Base-by-base conservation (phyloP, 2,888 invertebrate species). In the Gerris lacustris region DNA sequence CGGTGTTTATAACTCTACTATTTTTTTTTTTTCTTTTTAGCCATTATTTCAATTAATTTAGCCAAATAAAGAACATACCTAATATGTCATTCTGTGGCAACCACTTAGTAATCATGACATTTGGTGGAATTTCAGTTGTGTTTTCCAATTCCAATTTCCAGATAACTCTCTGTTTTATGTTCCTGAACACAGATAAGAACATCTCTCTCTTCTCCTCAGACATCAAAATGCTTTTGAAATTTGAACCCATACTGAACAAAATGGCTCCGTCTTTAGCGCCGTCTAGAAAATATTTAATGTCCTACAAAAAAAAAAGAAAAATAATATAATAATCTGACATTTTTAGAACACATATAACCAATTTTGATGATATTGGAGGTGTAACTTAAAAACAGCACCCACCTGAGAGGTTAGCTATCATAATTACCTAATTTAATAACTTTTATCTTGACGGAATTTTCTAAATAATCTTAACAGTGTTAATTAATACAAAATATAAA, bases 51-150 rank as follows among this genome's bases (percentile, higher is more conserved):
- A 31, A 31, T 31, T 31, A 31, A 31, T 31, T 31, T 2, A 31
- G 4, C 31, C 31, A 4, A 31, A 31, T 31, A 31, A 31, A 31
- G 2, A 31, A 31, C 31, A 31, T 62, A 92, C 92, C 88, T 71
- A 93, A 81, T 77, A 93, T 83, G 77, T 90, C 89, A 76, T 87
- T 86, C 78, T 93, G 93, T 0, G 92, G 92, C 75, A 89, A 78
- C 90, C 90, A 91, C 72, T 83, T 84, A 66, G 82, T 82, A 9
- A 85, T 79, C 78, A 84, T 84, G 7, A 90, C 81, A 79, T 90
- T 90, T 70, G 84, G 81, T 44, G 86, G 85, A 74, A 87, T 82
- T 44, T 82, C 81, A 0, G 82, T 80, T 74, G 86, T 78, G 6
- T 83, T 80, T 45, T 87, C 84, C 68, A 83, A 83, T 77, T 90